Percentiles rank a stretch among this genome's conserved stretches.
phyloP scores from a whole-genome alignment of 2,888 invertebrate species.

The Clepsis dumicolana region DNA sequence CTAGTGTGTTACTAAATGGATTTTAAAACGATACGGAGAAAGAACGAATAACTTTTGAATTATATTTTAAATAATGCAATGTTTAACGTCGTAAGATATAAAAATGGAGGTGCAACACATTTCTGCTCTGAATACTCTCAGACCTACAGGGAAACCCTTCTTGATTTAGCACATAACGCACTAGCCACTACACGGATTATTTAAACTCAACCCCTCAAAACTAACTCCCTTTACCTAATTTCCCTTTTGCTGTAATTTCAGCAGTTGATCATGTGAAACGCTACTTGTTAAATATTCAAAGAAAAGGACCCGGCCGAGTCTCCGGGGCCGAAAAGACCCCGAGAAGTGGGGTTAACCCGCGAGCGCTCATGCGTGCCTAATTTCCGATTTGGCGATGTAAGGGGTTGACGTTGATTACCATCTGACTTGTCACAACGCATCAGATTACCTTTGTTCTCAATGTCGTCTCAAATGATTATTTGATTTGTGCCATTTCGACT shows the following conservation, averaged over 20 bases:
- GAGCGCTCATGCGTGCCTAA: conserved; percentile 83
- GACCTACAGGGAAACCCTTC: too few relatives aligned
- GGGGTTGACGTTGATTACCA: conserved; percentile 84
- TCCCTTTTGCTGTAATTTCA: conserved; percentile 44
- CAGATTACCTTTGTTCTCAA: conserved; percentile 68
- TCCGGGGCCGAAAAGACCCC: conserved; percentile 71
- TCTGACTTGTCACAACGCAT: conserved; percentile 81
- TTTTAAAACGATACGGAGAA: too few relatives aligned
- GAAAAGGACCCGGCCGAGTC: conserved; percentile 75
- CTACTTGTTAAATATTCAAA: conserved; percentile 83
- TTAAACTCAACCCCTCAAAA: conserved; percentile 10
- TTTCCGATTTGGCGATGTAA: conserved; percentile 84
- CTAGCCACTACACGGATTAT: background rate
- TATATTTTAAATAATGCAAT: too few relatives aligned
- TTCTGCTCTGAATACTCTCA: too few relatives aligned
- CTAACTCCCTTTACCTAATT: conserved; percentile 28
- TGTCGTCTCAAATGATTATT: conserved; percentile 57
- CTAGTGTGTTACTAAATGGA: too few relatives aligned
- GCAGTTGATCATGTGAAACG: conserved; percentile 61
- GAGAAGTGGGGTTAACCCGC: conserved; percentile 74
- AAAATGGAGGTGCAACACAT: too few relatives aligned
- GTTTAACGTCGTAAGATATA: too few relatives aligned
- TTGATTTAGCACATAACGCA: background rate
- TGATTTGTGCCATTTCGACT: conserved; percentile 59
- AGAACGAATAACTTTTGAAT: too few relatives aligned